Base-by-base conservation (phyloP, 1,140 invertebrate genomes). In the Colletes gigas region DNA sequence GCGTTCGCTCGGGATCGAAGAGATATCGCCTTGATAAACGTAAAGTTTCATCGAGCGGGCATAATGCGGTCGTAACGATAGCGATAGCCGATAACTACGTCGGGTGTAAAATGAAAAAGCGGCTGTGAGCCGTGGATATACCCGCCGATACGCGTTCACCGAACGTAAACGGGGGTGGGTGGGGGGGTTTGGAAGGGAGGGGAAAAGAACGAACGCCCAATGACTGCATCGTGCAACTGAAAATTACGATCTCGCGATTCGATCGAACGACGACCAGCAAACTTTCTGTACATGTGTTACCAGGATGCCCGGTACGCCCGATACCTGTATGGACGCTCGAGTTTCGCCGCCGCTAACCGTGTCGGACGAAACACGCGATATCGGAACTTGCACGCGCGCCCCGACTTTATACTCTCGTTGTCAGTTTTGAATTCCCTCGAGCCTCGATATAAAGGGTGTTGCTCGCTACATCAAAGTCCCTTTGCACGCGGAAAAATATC, bases 291-390 rank as follows among this genome's bases (percentile, higher is more conserved):
- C 50, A 17, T 39, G 21, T 12, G 19, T 65, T 19, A 4, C 19
- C 3, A 15, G 15, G 6, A 50, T 62, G 41, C 14, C 47, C 8
- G 44, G 30, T 15, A 47, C 12, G 19, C 10, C 10, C 17, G n/a
- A n/a, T 67, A 62, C 14, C 44, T 57, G 15, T 68, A 52, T 30
- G 57, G 21, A 66, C 65, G 78, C 39, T 76, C 76, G 76, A 82
- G 82, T 62, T 83, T 82, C 59, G 41, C 66, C 19, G 19, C 19
- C 30, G 44, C 41, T 59, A 73, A 79, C 82, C 68, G 59, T 75
- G 59, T 21, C 59, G 55, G 21, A 4, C 47, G 52, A 65, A 80
- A 67, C 80, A 78, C 83, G 83, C 83, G 79, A 83, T 83, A 83
- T 71, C 63, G 63, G 6, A 50, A 19, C 52, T 50, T 52, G 74